A percentile compares a stretch with the other conserved stretches of the same genome.
Conservation (phyloP, 2,797 vertebrate genomes). For the Typhlichthys eigenmanni region DNA sequence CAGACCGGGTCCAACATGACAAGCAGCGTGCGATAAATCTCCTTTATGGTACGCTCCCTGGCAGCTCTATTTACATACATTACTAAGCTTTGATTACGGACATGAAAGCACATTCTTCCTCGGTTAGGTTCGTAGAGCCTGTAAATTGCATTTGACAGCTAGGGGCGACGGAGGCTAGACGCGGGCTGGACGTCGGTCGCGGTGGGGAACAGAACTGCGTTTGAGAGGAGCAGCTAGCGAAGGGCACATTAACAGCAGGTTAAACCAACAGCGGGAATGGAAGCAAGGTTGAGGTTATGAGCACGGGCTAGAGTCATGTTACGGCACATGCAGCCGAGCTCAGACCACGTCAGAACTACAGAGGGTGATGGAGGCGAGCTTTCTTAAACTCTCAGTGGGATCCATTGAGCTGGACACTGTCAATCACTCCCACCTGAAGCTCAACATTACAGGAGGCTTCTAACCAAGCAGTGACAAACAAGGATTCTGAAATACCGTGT, state of each 20-base stretch:
- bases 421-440: constrained; percentile 33
- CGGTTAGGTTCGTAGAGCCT: constrained; percentile 34
- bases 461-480: constrained; percentile 1
- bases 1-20: constrained; percentile 5
- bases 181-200: constrained; percentile 10
- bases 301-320: constrained; percentile 52
- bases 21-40: constrained; percentile 11
- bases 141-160: constrained; percentile 56
- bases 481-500: too few species aligned
- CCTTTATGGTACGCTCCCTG: neutral
- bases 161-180: constrained; percentile 44
- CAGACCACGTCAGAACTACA: constrained; percentile 47
- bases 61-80: constrained; percentile 25
- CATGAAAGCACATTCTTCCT: constrained; percentile 42
- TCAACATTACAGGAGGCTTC: constrained; percentile 20
- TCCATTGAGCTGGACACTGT: constrained; percentile 34
- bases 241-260: constrained; percentile 69
- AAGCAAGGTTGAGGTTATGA: constrained; percentile 62
- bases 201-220: constrained; percentile 62
- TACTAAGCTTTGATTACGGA: constrained; percentile 20
- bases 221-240: constrained; percentile 56
- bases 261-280: constrained; percentile 74
- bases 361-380: constrained; percentile 22
- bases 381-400: neutral
- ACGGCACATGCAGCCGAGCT: constrained; percentile 48